Evolutionary conservation across 1,140 invertebrate species (phyloP).

Genomic region (Bicyclus anynana): DNA sequence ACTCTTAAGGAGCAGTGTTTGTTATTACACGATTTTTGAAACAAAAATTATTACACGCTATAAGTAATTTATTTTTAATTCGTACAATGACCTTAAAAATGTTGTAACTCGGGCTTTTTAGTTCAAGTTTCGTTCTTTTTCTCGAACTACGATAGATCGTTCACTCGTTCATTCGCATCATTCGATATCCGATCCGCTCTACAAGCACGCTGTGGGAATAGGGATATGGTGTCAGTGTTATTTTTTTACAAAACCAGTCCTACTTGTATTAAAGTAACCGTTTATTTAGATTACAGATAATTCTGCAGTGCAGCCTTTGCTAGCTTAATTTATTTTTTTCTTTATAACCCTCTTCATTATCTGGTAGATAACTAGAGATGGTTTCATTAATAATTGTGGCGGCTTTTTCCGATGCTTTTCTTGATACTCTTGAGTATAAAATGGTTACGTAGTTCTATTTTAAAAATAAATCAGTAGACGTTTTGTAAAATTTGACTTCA

Average conservation of each 20-base stretch:
- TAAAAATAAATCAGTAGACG: too few species aligned
- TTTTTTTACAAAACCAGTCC: constrained; percentile 39
- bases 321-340: background rate
- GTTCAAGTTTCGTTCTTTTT: constrained; percentile 29
- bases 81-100: too few species aligned
- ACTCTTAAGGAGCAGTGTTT: too few species aligned
- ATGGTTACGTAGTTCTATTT: too few species aligned
- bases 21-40: too few species aligned
- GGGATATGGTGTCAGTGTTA: constrained; percentile 61
- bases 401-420: too few species aligned
- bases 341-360: background rate
- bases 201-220: constrained; percentile 44
- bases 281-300: constrained; percentile 43
- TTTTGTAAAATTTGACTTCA: too few species aligned
- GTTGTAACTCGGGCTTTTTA: background rate
- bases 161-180: constrained; percentile 43
- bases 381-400: background rate
- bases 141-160: constrained; percentile 55
- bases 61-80: too few species aligned
- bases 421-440: too few species aligned
- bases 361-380: background rate
- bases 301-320: constrained; percentile 19
- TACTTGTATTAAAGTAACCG: constrained; percentile 36
- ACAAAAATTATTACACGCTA: too few species aligned
- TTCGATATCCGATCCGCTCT: constrained; percentile 35